Percentiles rank a stretch among this genome's conserved stretches.
Evolutionary conservation across 2,797 vertebrate species (phyloP).

Genomic region (Sebastes taczanowskii): DNA sequence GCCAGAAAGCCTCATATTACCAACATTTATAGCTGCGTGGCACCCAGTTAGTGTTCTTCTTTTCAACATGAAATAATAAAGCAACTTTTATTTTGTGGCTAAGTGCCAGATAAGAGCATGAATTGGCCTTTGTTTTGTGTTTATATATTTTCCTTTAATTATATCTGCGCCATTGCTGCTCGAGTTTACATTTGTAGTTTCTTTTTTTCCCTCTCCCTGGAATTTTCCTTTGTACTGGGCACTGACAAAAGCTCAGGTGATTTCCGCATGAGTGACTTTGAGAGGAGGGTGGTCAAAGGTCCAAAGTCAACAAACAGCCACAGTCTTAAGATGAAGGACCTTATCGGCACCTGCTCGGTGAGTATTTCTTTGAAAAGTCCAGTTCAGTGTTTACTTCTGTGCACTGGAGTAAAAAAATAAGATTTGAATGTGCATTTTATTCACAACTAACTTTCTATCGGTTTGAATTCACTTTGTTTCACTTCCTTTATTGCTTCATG

Average conservation of each 20-base stretch:
- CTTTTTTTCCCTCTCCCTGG: conserved; percentile 9
- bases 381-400: background rate
- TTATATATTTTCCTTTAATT: background rate
- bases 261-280: conserved; percentile 78
- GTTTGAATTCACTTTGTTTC: background rate
- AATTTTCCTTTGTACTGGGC: conserved; percentile 47
- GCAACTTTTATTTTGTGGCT: background rate
- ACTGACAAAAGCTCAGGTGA: conserved; percentile 63
- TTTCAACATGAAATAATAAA: background rate
- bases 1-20: background rate
- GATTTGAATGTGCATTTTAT: background rate
- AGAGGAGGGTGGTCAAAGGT: conserved; percentile 73
- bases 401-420: background rate
- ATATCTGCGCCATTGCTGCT: background rate
- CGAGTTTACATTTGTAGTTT: conserved; percentile 15
- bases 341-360: conserved; percentile 84
- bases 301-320: conserved; percentile 78
- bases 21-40: background rate
- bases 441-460: background rate
- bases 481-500: background rate
- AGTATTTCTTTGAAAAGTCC: conserved; percentile 72
- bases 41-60: background rate
- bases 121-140: conserved; percentile 10
- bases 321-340: conserved; percentile 88
- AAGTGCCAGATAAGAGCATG: background rate